Evolutionary conservation across 1,140 invertebrate genomes (phyloP).

Genomic region (Hyphantria cunea): DNA sequence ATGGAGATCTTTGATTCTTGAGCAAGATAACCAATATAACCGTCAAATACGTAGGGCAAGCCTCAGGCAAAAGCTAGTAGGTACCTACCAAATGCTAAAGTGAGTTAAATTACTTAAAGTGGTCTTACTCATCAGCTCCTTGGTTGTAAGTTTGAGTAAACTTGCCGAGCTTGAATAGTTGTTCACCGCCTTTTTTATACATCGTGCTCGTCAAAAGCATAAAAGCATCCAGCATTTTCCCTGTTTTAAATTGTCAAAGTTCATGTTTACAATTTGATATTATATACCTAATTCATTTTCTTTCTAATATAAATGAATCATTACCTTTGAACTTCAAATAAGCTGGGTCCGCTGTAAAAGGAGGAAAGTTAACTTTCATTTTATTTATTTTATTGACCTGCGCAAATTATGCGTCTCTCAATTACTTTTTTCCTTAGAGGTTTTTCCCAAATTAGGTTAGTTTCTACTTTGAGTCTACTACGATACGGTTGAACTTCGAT

Average conservation of each 20-base stretch:
- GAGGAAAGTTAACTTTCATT: conserved; percentile 29
- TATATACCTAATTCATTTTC: background rate
- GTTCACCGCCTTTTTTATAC: conserved; percentile 47
- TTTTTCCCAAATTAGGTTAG: too few relatives aligned
- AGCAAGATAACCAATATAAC: too few relatives aligned
- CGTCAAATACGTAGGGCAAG: too few relatives aligned
- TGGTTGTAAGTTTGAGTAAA: conserved; percentile 53
- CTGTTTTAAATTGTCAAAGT: conserved; percentile 20
- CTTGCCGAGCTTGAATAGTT: conserved; percentile 55
- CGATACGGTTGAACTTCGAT: too few relatives aligned
- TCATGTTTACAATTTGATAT: background rate
- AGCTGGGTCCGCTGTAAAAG: conserved; percentile 45
- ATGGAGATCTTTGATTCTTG: too few relatives aligned
- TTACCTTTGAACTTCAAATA: conserved; percentile 55
- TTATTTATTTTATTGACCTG: background rate
- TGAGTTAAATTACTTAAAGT: background rate
- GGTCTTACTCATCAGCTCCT: conserved; percentile 53
- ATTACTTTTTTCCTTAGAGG: too few relatives aligned
- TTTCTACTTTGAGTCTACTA: too few relatives aligned
- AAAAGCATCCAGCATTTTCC: conserved; percentile 63
- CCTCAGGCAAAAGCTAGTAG: too few relatives aligned
- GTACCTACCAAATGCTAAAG: too few relatives aligned
- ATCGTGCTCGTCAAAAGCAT: conserved; percentile 57
- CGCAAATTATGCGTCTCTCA: too few relatives aligned
- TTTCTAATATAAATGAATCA: background rate